Evolutionary conservation across 2,888 invertebrate species (phyloP).

Genomic region (Epistrophe grossulariae): DNA sequence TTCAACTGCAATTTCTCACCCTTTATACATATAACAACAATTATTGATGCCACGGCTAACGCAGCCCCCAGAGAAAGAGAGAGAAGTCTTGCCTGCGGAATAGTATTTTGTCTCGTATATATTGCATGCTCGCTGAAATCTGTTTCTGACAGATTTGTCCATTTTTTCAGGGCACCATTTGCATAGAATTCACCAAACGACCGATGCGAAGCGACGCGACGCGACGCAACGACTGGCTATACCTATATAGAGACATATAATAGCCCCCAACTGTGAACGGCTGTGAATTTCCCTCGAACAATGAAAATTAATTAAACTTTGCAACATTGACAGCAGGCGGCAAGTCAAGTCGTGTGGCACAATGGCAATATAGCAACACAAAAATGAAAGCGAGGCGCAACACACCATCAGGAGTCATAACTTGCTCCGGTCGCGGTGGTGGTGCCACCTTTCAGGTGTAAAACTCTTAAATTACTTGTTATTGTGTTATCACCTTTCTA

Average conservation of each 20-base stretch:
- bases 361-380: conserved; percentile 25
- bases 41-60: neutral
- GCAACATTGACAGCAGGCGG: conserved; percentile 65
- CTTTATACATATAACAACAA: neutral
- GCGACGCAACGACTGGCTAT: neutral
- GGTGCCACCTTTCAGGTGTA: conserved; percentile 44
- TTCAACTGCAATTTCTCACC: conserved; percentile 20
- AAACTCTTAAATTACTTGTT: conserved; percentile 70
- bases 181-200: neutral
- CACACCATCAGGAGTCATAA: conserved; percentile 51
- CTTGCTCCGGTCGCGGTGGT: conserved; percentile 7
- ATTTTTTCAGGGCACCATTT: conserved; percentile 14
- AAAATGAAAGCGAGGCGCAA: neutral
- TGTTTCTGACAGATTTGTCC: conserved; percentile 33
- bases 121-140: neutral
- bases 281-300: conserved; percentile 49
- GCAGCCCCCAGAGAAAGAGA: neutral
- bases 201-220: no score
- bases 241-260: conserved; percentile 23
- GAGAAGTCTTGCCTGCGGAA: neutral
- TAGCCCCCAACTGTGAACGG: conserved; percentile 48
- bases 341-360: conserved; percentile 3
- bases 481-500: conserved; percentile 65
- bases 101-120: conserved; percentile 26
- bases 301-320: conserved; percentile 74